Conservation (phyloP, 2,113 vertebrate species). For the Dipodomys merriami region DNA sequence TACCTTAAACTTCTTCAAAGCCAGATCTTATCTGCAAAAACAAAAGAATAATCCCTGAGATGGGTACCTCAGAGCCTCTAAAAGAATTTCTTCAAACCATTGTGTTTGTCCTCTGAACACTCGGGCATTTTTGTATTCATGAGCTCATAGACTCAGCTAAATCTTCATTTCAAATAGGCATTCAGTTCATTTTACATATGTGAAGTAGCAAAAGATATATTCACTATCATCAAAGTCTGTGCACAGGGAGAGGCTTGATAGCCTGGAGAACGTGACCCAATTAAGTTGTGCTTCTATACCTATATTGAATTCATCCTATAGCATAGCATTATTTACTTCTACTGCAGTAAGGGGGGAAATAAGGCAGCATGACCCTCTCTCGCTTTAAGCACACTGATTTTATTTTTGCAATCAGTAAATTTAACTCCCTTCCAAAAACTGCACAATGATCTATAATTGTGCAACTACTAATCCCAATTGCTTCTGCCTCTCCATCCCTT, state of each 20-base stretch:
- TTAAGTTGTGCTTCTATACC: not conserved
- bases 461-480: not conserved
- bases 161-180: not conserved
- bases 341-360: too few species aligned
- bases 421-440: conserved; percentile 7
- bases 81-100: not conserved
- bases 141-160: not conserved
- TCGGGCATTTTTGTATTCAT: not conserved
- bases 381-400: not conserved
- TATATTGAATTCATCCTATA: not conserved
- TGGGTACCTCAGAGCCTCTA: not conserved
- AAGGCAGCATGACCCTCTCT: not conserved
- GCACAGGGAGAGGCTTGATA: not conserved
- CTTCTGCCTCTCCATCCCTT: conserved; percentile 7
- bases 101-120: not conserved
- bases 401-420: conserved; percentile 19
- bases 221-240: not conserved
- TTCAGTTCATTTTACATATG: conserved; percentile 16
- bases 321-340: not conserved
- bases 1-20: not conserved
- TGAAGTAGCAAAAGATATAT: conserved; percentile 3
- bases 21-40: not conserved
- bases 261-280: not conserved
- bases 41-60: not conserved
- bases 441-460: not conserved